Conservation (phyloP, 2,113 vertebrate genomes). For the Phylloscopus whistleri region DNA sequence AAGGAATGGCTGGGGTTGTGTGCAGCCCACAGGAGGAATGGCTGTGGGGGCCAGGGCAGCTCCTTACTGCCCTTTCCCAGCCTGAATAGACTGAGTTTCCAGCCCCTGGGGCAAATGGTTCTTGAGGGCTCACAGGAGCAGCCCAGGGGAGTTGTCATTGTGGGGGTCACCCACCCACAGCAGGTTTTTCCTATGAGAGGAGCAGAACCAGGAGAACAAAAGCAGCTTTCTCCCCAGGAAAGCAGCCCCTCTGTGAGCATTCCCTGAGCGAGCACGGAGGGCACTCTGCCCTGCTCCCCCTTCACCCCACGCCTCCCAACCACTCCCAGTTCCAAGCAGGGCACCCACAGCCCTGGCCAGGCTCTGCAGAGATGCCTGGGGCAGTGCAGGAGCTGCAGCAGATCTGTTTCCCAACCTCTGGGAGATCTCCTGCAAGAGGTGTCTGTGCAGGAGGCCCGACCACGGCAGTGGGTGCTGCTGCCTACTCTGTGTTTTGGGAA, state of each 20-base stretch:
- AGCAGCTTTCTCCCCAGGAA: not conserved
- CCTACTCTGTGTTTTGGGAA: not conserved
- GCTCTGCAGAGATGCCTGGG: not conserved
- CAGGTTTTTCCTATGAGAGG: rapidly evolving
- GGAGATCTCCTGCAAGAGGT: not conserved
- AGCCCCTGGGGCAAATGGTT: not conserved
- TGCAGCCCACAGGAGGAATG: not conserved
- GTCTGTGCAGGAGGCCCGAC: not conserved
- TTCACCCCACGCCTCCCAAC: rapidly evolving
- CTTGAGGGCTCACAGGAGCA: rapidly evolving
- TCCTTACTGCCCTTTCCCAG: not conserved
- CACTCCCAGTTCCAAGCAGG: too few relatives aligned
- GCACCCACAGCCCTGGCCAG: rapidly evolving
- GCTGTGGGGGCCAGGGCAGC: not conserved
- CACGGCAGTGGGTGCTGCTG: rapidly evolving
- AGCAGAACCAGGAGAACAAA: not conserved
- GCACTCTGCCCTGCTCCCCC: rapidly evolving
- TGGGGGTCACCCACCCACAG: not conserved
- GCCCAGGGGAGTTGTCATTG: not conserved
- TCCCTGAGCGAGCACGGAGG: rapidly evolving
- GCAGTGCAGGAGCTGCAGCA: not conserved
- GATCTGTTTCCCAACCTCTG: not conserved
- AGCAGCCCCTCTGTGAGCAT: not conserved
- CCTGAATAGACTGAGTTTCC: rapidly evolving
- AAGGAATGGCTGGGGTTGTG: not conserved